Conservation (phyloP, 2,888 invertebrate species). For the Marronus borbonicus region DNA sequence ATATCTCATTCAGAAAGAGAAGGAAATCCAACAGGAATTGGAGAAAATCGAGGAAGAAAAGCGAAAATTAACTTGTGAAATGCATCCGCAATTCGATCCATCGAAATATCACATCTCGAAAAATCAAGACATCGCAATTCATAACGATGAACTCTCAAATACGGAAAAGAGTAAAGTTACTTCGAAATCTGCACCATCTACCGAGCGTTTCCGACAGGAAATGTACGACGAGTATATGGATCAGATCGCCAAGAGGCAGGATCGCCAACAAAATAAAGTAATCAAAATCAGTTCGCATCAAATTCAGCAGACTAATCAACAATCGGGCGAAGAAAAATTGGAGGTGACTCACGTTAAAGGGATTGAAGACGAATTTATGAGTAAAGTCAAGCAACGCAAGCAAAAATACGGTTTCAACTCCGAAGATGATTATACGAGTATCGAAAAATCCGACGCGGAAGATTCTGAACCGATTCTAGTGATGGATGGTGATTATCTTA, state of each 20-base stretch:
- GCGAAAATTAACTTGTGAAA: slow-evolving; percentile 61
- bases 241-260: slow-evolving; percentile 84
- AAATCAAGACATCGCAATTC: slow-evolving; percentile 70
- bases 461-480: slow-evolving; percentile 71
- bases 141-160: slow-evolving; percentile 55
- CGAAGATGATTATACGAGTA: slow-evolving; percentile 73
- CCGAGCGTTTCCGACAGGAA: slow-evolving; percentile 82
- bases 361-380: slow-evolving; percentile 85
- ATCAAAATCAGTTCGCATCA: slow-evolving; percentile 82
- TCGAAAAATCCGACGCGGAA: slow-evolving; percentile 61
- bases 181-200: slow-evolving; percentile 62
- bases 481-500: slow-evolving; percentile 78
- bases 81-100: slow-evolving; percentile 69
- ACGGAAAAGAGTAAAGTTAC: slow-evolving; percentile 34
- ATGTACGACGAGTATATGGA: slow-evolving; percentile 90
- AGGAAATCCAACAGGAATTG: slow-evolving; percentile 79
- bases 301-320: slow-evolving; percentile 62
- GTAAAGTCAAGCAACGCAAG: slow-evolving; percentile 81
- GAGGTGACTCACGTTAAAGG: slow-evolving; percentile 70
- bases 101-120: slow-evolving; percentile 70
- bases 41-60: slow-evolving; percentile 76
- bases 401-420: slow-evolving; percentile 81
- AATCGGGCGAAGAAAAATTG: slow-evolving; percentile 53
- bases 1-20: slow-evolving; percentile 79
- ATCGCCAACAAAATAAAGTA: slow-evolving; percentile 84